Base-by-base conservation (phyloP, 64 coral and sea anemone genomes). In the Montipora cactus region DNA sequence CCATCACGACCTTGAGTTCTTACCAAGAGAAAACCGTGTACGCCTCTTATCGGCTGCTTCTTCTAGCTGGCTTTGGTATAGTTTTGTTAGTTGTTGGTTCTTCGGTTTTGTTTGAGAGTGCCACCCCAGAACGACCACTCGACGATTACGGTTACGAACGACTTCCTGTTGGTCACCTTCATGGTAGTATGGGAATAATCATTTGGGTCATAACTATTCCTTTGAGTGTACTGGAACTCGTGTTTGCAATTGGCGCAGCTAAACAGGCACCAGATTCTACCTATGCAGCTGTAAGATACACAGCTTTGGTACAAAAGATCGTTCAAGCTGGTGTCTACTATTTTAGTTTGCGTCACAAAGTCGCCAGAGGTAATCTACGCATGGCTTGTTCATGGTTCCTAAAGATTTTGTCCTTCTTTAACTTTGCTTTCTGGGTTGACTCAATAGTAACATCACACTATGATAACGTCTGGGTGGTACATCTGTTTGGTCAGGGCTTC, bases 401-500 rank as follows among this genome's bases (percentile, higher is more conserved):
- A 8, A 96, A 96, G 88, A 94, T 81, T 45, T 47, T 96, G 0
- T 96, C 95, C 2, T 76, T 96, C 50, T 91, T 96, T 18, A 96
- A 96, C 66, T 96, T 96, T 91, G 95, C 95, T 18, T 94, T 96
- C 21, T 96, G 91, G 91, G 48, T 96, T 16, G 95, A 96, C 66
- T 96, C 91, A 19, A 75, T 96, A n/a, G 77, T 80, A 37, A 96
- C 95, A n/a, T 44, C 92, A 19, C 59, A 44, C 3, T 47, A 75
- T 21, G 95, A 96, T 83, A 96, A 96, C 47, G 81, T 79, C 5
- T 96, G 90, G 20, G 87, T 80, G 7, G 59, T 81, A 49, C 13
- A 64, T 16, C 77, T 94, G 7, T 94, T 96, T 81, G 95, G 95
- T 25, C 81, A 94, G 13, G 95, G 88, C 6, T 96, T 96, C 70